These are phyloP conservation scores for Lacanobia wlatinum DNA, from an alignment of 2,888 invertebrate species.

Conservation along the genomic window DNA sequence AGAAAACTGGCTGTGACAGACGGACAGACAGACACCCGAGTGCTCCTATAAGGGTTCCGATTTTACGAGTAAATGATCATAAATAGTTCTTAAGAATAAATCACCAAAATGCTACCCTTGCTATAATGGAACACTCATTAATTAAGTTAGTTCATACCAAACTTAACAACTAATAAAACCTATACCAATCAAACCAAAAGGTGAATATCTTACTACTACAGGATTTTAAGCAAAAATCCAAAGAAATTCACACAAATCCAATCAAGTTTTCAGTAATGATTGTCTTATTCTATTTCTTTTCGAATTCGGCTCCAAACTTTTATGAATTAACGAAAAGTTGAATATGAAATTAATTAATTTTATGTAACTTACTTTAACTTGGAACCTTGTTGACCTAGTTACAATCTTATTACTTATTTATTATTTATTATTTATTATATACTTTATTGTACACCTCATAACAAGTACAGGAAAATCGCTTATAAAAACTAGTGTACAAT, in stretches of 20 bases:
- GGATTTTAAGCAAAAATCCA: neutral
- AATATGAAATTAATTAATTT: conserved; percentile 50
- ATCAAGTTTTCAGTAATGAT: conserved; percentile 2
- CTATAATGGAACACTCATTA: neutral
- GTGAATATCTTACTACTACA: neutral
- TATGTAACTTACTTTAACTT: conserved; percentile 44
- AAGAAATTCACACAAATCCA: neutral
- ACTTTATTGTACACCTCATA: too few species aligned
- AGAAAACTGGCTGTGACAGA: too few species aligned
- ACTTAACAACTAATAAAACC: neutral
- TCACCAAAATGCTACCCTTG: neutral
- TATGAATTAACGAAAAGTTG: conserved; percentile 31
- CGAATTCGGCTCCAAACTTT: conserved; percentile 18
- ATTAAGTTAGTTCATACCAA: neutral
- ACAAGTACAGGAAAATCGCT: too few species aligned
- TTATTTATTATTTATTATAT: too few species aligned
- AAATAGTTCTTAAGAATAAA: neutral
- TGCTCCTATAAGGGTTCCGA: too few species aligned
- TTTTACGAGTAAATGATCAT: too few species aligned
- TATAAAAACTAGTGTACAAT: too few species aligned
- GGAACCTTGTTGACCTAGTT: conserved; percentile 49
- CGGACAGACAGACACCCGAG: too few species aligned
- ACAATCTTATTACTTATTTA: conserved; percentile 52
- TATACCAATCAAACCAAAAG: neutral
- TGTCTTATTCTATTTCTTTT: conserved; percentile 18